Evolutionary conservation across 2,113 vertebrate species (phyloP).

Genomic region (Carassius auratus): DNA sequence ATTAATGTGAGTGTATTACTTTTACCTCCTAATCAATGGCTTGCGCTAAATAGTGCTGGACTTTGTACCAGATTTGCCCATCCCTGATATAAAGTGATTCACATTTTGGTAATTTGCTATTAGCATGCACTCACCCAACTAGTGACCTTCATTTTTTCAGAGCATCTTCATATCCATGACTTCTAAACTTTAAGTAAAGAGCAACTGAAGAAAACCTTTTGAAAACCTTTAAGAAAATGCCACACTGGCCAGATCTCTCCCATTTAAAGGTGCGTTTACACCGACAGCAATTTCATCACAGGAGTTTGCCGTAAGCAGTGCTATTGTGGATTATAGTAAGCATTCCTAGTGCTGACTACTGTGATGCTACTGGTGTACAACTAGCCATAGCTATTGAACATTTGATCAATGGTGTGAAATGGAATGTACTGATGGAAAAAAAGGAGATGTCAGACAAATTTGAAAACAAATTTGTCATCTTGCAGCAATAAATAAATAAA

Average conservation of each 20-base stretch:
- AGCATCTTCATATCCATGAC: background rate
- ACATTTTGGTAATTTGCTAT: background rate
- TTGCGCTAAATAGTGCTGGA: background rate
- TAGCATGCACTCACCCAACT: background rate
- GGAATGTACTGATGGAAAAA: background rate
- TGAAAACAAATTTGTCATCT: background rate
- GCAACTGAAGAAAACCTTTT: background rate
- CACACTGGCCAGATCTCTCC: background rate
- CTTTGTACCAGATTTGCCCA: background rate
- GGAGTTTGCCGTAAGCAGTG: background rate
- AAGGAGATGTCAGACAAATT: background rate
- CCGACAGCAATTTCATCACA: background rate
- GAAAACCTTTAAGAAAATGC: background rate
- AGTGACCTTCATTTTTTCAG: background rate
- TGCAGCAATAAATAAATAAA: background rate
- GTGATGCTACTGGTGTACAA: background rate
- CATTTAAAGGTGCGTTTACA: background rate
- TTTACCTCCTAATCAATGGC: background rate
- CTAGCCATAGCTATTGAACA: background rate
- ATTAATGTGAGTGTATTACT: too few relatives aligned
- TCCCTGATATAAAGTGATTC: background rate
- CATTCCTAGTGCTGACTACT: background rate
- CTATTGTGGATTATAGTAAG: background rate
- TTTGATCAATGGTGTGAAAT: background rate
- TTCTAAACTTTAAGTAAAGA: background rate